A percentile compares a stretch with the other conserved stretches of the same genome.
These are phyloP conservation scores for Yponomeuta evonymella DNA, from an alignment of 2,888 invertebrate genomes.

Conservation along the genomic window DNA sequence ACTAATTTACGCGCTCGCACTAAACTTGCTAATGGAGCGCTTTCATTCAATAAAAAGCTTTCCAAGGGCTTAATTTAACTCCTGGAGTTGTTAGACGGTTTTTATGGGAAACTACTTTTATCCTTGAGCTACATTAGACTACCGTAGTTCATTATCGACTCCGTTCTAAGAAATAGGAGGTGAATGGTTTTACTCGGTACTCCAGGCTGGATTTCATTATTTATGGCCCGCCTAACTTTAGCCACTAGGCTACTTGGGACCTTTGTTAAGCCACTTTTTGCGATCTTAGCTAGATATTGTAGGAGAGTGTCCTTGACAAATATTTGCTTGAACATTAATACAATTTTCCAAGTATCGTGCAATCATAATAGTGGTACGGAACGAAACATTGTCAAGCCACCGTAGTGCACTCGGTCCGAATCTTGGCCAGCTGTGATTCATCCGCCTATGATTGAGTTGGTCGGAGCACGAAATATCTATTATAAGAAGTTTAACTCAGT, in stretches of 20 bases:
- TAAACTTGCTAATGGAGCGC: constrained; percentile 8
- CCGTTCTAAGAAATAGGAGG: neutral
- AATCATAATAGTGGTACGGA: neutral
- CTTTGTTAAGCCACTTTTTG: no score
- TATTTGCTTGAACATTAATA: no score
- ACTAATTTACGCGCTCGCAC: constrained; percentile 7
- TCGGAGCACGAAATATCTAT: neutral
- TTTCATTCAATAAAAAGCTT: constrained; percentile 1
- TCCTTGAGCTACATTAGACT: neutral
- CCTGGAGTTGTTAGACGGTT: neutral
- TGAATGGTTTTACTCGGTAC: neutral
- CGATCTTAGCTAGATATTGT: no score
- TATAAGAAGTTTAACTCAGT: neutral
- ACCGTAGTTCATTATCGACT: neutral
- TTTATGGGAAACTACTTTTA: neutral
- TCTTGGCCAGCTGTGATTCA: neutral
- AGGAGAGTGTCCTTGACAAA: neutral
- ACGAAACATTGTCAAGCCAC: neutral
- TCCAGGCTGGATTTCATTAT: neutral
- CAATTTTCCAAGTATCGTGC: no score
- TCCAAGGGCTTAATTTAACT: neutral
- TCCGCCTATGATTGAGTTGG: neutral
- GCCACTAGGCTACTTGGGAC: neutral
- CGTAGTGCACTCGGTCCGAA: neutral
- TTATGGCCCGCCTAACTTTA: neutral